phyloP scores from a whole-genome alignment of 2,888 invertebrate species.

The Zhuqinia jingwanae region DNA sequence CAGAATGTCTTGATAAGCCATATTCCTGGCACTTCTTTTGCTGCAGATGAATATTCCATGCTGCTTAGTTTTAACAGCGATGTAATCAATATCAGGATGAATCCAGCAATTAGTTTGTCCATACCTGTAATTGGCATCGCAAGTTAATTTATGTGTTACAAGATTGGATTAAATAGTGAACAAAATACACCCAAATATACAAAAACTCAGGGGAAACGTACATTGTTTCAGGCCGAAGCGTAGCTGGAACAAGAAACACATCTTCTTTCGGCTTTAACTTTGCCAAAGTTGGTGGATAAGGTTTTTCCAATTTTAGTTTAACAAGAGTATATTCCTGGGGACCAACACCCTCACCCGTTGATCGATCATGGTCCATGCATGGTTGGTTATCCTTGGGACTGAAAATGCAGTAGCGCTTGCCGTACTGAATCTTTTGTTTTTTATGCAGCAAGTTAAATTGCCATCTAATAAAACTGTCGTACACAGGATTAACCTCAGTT shows the following conservation, averaged over 20 bases:
- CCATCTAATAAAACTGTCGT: slow-evolving; percentile 98
- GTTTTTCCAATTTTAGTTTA: slow-evolving; percentile 92
- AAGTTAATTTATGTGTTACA: neutral
- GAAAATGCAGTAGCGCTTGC: slow-evolving; percentile 97
- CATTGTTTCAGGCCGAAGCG: slow-evolving; percentile 99
- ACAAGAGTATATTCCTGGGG: slow-evolving; percentile 99
- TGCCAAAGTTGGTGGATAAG: slow-evolving; percentile 84
- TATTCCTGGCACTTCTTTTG: slow-evolving; percentile 93
- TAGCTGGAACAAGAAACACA: slow-evolving; percentile 96
- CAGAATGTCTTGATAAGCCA: slow-evolving; percentile 95
- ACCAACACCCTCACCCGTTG: slow-evolving; percentile 97
- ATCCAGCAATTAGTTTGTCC: slow-evolving; percentile 99
- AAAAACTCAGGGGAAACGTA: slow-evolving; percentile 81
- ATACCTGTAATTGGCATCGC: slow-evolving; percentile 81
- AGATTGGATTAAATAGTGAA: neutral
- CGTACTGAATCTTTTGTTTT: slow-evolving; percentile 95
- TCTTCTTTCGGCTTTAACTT: slow-evolving; percentile 82
- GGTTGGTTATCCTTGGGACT: slow-evolving; percentile 98
- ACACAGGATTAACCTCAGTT: slow-evolving; percentile 98
- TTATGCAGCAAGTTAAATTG: slow-evolving; percentile 93
- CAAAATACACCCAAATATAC: neutral
- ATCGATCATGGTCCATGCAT: slow-evolving; percentile 99
- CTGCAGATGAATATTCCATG: slow-evolving; percentile 94
- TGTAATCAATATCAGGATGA: slow-evolving; percentile 95
- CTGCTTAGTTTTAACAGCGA: slow-evolving; percentile 89